These are phyloP conservation scores for Ophioderma brevispina DNA, from an alignment of 35 echinoderm and acorn worm genomes.

Conservation along the genomic window DNA sequence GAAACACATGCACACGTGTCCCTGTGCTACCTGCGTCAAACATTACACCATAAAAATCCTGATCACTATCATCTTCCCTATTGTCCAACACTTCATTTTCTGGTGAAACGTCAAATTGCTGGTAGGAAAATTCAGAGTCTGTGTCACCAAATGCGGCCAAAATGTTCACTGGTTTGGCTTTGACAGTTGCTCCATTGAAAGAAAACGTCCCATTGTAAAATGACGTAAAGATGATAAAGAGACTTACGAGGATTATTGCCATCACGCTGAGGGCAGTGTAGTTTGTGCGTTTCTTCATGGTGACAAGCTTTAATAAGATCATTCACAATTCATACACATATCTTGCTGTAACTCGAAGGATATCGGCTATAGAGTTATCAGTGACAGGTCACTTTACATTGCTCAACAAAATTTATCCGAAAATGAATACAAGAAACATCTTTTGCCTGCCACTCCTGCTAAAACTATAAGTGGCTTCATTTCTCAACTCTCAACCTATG, in stretches of 20 bases:
- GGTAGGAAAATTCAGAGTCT: background rate
- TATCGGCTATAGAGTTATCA: too few species aligned
- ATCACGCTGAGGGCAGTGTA: constrained; percentile 7
- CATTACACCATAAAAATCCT: constrained; percentile 92
- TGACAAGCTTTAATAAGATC: too few species aligned
- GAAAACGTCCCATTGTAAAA: constrained; percentile 8
- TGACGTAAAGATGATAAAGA: background rate
- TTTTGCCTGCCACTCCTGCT: too few species aligned
- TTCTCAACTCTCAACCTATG: too few species aligned
- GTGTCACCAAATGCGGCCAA: background rate
- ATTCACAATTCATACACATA: too few species aligned
- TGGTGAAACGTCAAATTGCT: background rate
- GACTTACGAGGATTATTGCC: background rate
- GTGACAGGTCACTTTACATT: too few species aligned
- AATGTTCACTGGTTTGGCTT: background rate
- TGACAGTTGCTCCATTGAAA: background rate
- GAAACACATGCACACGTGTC: constrained; percentile 87
- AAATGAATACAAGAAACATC: too few species aligned
- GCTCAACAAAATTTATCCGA: too few species aligned
- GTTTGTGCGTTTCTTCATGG: constrained; percentile 22
- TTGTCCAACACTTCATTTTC: background rate
- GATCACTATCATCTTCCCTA: background rate
- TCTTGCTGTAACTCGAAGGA: too few species aligned
- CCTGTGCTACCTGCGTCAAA: constrained; percentile 98
- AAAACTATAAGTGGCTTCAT: too few species aligned